These are phyloP conservation scores for Gryllus longicercus DNA, from an alignment of 2,888 invertebrate genomes.

Conservation along the genomic window DNA sequence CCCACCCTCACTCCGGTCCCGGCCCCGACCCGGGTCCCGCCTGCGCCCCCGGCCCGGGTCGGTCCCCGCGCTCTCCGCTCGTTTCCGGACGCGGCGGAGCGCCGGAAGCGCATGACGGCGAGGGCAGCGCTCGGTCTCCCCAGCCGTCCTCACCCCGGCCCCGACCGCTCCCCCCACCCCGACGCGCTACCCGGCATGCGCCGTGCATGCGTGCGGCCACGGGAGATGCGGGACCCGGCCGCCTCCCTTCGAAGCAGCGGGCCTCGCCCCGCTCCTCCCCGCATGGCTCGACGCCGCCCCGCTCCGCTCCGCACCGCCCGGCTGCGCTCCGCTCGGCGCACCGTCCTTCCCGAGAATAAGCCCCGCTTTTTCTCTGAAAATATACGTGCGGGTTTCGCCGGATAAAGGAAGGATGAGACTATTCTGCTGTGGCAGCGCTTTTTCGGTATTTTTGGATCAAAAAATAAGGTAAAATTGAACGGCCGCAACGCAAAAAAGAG, in stretches of 20 bases:
- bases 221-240: not conserved
- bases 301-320: not conserved
- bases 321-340: not conserved
- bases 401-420: constrained; percentile 17
- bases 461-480: constrained; percentile 17
- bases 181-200: not conserved
- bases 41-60: not conserved
- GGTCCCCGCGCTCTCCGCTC: not conserved
- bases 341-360: not conserved
- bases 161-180: not conserved
- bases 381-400: constrained; percentile 7
- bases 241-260: not conserved
- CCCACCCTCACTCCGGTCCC: not conserved
- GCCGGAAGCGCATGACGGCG: not conserved
- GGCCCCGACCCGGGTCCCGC: not conserved
- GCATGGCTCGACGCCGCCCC: not conserved
- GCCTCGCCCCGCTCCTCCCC: not conserved
- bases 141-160: not conserved
- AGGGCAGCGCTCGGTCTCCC: not conserved
- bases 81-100: not conserved
- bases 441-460: not conserved
- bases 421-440: constrained; percentile 1
- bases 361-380: constrained; percentile 3
- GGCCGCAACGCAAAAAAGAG: not conserved
- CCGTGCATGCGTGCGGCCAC: not conserved